Evolutionary conservation across 2,113 vertebrate genomes (phyloP).

Genomic region (Zosterops japonicus): DNA sequence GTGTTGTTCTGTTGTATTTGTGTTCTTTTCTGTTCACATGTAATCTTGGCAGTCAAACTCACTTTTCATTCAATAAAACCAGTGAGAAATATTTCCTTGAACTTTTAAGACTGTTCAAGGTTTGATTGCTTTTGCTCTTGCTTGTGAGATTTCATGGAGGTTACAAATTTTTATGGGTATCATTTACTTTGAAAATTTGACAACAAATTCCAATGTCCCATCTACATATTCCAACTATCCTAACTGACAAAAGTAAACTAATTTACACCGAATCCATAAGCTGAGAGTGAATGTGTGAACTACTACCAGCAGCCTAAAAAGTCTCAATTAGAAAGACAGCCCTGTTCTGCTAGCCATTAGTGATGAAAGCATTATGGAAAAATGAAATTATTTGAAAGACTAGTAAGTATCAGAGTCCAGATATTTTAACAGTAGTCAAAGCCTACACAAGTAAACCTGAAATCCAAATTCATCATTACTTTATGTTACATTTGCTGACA

Average conservation of each 20-base stretch:
- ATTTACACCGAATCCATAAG: background rate
- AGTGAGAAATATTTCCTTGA: background rate
- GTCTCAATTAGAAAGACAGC: background rate
- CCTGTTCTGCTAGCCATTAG: background rate
- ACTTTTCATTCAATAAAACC: background rate
- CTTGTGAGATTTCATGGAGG: background rate
- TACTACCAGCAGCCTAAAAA: background rate
- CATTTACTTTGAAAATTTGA: background rate
- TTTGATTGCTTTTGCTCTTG: background rate
- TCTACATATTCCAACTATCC: background rate
- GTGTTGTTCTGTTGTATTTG: background rate
- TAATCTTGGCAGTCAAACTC: background rate
- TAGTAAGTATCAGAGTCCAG: background rate
- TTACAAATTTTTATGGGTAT: background rate
- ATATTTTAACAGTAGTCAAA: background rate
- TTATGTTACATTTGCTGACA: background rate
- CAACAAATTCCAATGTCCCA: background rate
- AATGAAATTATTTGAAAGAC: background rate
- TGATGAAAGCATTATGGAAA: accelerated
- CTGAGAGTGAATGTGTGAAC: background rate
- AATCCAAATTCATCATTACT: background rate
- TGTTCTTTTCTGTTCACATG: background rate
- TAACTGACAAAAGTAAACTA: background rate
- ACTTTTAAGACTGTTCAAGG: background rate
- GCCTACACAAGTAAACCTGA: background rate